Evolutionary conservation across 2,797 vertebrate species (phyloP).

Genomic region (Thalassophryne amazonica): DNA sequence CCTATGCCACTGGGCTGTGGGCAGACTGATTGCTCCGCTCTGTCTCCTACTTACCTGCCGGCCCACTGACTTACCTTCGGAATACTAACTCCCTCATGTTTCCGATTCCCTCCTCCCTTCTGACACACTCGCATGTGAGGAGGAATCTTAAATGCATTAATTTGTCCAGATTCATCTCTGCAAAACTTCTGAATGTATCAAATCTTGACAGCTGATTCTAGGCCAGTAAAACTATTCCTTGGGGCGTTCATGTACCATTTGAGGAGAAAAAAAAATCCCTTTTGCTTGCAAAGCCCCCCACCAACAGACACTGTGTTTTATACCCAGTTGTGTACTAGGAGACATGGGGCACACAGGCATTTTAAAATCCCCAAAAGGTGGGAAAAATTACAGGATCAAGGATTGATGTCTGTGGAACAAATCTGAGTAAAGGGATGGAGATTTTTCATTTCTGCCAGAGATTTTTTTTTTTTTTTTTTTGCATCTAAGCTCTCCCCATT

Average conservation of each 20-base stretch:
- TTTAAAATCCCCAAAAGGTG: constrained; percentile 69
- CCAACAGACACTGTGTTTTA: constrained; percentile 46
- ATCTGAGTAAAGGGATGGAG: constrained; percentile 47
- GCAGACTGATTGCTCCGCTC: constrained; percentile 67
- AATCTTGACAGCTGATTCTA: constrained; percentile 79
- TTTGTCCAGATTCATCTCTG: constrained; percentile 78
- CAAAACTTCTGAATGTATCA: constrained; percentile 81
- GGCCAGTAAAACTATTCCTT: constrained; percentile 79
- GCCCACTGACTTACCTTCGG: constrained; percentile 70
- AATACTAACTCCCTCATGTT: constrained; percentile 60
- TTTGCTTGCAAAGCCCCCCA: constrained; percentile 56
- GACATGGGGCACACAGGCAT: constrained; percentile 74
- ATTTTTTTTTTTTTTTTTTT: too few species aligned
- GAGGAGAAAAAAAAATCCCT: constrained; percentile 48
- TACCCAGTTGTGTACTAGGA: constrained; percentile 63
- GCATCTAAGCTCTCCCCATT: constrained; percentile 57
- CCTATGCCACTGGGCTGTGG: constrained; percentile 58
- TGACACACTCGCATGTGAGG: constrained; percentile 13
- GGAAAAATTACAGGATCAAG: constrained; percentile 72
- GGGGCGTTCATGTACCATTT: constrained; percentile 74
- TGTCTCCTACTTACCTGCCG: constrained; percentile 70
- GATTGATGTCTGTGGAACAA: constrained; percentile 74
- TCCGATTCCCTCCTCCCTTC: constrained; percentile 13
- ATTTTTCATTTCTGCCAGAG: constrained; percentile 58
- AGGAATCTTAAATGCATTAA: constrained; percentile 74